phyloP scores from a whole-genome alignment of 2,113 vertebrate genomes.

The Verasper variegatus region DNA sequence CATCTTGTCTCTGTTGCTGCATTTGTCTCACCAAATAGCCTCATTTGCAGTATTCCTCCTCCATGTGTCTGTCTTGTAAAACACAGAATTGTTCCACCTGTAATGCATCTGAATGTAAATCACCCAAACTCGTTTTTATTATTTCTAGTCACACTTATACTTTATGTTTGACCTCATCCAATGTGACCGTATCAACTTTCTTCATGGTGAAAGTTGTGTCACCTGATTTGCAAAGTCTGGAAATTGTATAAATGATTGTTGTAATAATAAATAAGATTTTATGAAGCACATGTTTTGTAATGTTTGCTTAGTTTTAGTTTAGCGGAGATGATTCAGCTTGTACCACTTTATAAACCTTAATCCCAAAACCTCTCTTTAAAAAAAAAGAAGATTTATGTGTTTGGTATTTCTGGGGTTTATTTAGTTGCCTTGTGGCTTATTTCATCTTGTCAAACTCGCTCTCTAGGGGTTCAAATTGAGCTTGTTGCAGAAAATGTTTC shows the following conservation, averaged over 20 bases:
- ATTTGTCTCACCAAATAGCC: constrained; percentile 22
- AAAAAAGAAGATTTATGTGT: background rate
- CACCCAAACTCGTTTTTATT: background rate
- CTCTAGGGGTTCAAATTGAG: background rate
- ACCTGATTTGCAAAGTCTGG: background rate
- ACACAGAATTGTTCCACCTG: constrained; percentile 33
- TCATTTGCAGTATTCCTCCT: constrained; percentile 13
- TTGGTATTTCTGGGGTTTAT: constrained; percentile 7
- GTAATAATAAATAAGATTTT: background rate
- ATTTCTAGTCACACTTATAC: constrained; percentile 20
- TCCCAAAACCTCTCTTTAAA: background rate
- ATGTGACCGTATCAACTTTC: background rate
- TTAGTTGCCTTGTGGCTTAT: background rate
- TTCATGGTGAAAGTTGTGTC: background rate
- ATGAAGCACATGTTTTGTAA: background rate
- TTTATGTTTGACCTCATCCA: constrained; percentile 16
- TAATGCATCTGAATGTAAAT: constrained; percentile 15
- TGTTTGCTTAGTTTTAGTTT: background rate
- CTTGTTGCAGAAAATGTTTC: too few species aligned
- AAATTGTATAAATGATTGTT: background rate
- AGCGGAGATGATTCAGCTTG: background rate
- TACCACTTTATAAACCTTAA: background rate
- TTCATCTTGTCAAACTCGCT: background rate
- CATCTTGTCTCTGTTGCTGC: constrained; percentile 27
- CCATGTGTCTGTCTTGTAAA: constrained; percentile 24